Evolutionary conservation across 2,113 vertebrate genomes (phyloP), one percentile per base, ranked within the genome.

Genomic region (Xyliphius kryptos): DNA sequence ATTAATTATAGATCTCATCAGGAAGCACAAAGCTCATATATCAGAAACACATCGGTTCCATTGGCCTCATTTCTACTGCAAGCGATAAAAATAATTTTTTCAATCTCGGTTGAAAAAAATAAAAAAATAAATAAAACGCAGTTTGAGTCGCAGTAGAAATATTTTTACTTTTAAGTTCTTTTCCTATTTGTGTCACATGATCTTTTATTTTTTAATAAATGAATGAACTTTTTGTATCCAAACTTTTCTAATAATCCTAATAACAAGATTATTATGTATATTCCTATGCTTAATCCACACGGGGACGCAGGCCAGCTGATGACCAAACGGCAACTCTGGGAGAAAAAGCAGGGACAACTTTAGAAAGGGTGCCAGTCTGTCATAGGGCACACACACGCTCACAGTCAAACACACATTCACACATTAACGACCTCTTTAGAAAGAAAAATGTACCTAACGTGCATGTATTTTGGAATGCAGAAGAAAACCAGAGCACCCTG

Each of bases 1-100:
- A 61, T 52, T 61, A 40, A 70, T 73, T 77, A 72, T 66, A 69
- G 63, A 74, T 67, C 73, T 54, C 49, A 75, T 32, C 60, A 63
- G 22, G 41, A 56, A 50, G 48, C 21, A 56, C 47, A 57, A 44
- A 37, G 53, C 58, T 53, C 57, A 61, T 36, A 15, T 44, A 46
- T 57, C 56, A 57, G 52, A 36, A 46, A 19, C 40, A 44, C 40
- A 56, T 62, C 59, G 44, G 52, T 48, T 62, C 15, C 61, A 46
- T n/a, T 63, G 60, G 56, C 61, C 60, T 63, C 48, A 59, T 59
- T 59, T 37, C 48, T 51, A 21, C 15, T 12, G 19, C 14, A 46
- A n/a, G 37, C 3, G 48, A 51, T 61, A 38, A 54, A 68, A 56
- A 55, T 37, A 68, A 68, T 47, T 41, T 16, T n/a, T n/a, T n/a